Evolutionary conservation across 2,797 vertebrate species (phyloP).

Genomic region (Parauchenoglanis punctatus): DNA sequence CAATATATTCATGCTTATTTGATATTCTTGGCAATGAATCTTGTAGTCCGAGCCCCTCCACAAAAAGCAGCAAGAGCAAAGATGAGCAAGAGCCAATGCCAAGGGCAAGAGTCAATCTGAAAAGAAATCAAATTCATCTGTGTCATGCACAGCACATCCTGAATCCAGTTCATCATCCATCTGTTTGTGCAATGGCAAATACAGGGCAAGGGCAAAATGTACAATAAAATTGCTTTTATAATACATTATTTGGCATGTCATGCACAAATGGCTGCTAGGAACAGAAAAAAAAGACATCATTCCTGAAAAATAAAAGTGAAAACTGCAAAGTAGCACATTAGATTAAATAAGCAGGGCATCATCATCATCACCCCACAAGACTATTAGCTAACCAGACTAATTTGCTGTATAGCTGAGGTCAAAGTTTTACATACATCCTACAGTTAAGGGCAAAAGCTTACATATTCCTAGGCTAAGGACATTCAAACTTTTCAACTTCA

Average conservation of each 20-base stretch:
- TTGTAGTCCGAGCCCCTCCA: background rate
- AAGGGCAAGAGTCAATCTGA: background rate
- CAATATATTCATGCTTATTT: background rate
- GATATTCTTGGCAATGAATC: background rate
- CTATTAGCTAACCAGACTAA: background rate
- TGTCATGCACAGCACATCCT: background rate
- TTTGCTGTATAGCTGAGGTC: no score
- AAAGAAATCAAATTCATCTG: background rate
- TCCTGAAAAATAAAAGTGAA: background rate
- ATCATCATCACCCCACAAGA: background rate
- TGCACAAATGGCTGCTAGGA: background rate
- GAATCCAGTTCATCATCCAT: background rate
- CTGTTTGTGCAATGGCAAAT: background rate
- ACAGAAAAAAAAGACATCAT: background rate
- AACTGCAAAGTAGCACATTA: background rate
- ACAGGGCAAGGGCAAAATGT: background rate
- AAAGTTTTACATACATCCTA: no score
- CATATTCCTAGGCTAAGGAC: no score
- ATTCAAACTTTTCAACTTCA: no score
- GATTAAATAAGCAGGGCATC: background rate
- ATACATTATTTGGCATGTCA: background rate
- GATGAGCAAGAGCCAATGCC: background rate
- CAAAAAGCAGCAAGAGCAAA: background rate
- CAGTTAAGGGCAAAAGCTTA: no score
- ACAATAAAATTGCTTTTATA: background rate